Percentiles rank a stretch among this genome's conserved stretches.
Evolutionary conservation across 2,113 vertebrate species (phyloP).

Genomic region (Naja naja): DNA sequence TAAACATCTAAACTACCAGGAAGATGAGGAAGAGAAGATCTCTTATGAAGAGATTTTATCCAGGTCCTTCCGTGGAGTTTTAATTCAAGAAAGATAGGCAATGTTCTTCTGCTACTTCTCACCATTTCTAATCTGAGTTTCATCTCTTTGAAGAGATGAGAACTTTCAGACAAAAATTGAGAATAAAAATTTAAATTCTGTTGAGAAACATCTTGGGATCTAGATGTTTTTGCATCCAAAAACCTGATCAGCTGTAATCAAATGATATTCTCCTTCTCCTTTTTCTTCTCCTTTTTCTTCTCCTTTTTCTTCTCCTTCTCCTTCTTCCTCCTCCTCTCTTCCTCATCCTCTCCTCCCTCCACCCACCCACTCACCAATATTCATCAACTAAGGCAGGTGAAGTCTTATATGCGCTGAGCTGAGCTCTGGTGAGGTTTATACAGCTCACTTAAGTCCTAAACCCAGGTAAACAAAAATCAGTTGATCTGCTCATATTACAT

Average conservation of each 20-base stretch:
- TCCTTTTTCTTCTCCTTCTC: constrained; percentile 49
- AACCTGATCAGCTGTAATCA: constrained; percentile 56
- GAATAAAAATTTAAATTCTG: constrained; percentile 27
- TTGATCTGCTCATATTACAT: neutral
- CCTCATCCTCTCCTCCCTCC: too few relatives aligned
- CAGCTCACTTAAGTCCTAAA: neutral
- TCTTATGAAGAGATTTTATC: neutral
- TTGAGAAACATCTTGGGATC: constrained; percentile 24
- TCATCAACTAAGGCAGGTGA: neutral
- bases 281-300: constrained; percentile 58
- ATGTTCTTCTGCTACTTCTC: neutral
- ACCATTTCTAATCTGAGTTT: neutral
- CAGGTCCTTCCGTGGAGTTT: constrained; percentile 23
- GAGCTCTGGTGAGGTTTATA: neutral
- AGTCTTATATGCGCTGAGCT: neutral
- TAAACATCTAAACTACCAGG: rapidly evolving
- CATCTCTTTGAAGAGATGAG: constrained; percentile 23
- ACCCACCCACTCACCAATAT: neutral
- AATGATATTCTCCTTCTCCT: constrained; percentile 21
- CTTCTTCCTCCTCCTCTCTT: neutral
- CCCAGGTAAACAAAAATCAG: neutral
- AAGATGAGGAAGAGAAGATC: neutral
- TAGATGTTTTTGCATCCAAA: constrained; percentile 26
- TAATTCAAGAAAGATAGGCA: constrained; percentile 29
- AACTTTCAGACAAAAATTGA: constrained; percentile 19